A percentile compares a stretch with the other conserved stretches of the same genome.
phyloP scores from a whole-genome alignment of 92 coral and sea anemone species.

The Meandrina meandrites region DNA sequence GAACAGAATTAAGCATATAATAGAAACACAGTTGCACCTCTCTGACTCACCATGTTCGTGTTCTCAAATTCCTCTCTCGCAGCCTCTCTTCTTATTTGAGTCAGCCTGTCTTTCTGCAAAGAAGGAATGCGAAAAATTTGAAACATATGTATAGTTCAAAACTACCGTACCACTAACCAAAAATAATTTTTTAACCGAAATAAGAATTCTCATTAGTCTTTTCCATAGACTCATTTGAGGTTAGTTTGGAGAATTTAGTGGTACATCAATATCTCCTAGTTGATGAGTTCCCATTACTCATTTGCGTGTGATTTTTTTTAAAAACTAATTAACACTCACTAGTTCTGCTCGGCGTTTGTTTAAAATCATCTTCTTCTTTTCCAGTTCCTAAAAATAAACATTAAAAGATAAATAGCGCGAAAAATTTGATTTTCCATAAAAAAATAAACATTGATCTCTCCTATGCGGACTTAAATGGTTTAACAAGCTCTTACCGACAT shows the following conservation, averaged over 20 bases:
- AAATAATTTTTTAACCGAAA: neutral
- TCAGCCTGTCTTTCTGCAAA: constrained; percentile 80
- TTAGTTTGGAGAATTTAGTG: neutral
- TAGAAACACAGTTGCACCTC: too few species aligned
- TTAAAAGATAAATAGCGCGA: neutral
- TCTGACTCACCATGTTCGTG: constrained; percentile 85
- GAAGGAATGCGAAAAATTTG: neutral
- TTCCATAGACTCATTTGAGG: neutral
- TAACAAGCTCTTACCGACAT: constrained; percentile 67
- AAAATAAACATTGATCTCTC: neutral
- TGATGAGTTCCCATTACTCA: neutral
- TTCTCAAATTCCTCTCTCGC: constrained; percentile 92
- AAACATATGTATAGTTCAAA: too few species aligned
- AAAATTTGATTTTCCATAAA: neutral
- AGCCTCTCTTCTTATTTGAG: constrained; percentile 81
- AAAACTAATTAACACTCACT: constrained; percentile 49
- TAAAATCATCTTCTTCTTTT: constrained; percentile 80
- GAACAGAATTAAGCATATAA: neutral
- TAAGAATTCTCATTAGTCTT: neutral
- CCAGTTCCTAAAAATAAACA: constrained; percentile 62
- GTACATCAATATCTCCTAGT: neutral
- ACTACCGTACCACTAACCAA: neutral
- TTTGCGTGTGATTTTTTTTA: neutral
- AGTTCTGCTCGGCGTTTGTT: constrained; percentile 84
- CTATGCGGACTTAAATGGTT: neutral